Conservation (phyloP, 2,797 vertebrate species). For the Sphenodon punctatus region DNA sequence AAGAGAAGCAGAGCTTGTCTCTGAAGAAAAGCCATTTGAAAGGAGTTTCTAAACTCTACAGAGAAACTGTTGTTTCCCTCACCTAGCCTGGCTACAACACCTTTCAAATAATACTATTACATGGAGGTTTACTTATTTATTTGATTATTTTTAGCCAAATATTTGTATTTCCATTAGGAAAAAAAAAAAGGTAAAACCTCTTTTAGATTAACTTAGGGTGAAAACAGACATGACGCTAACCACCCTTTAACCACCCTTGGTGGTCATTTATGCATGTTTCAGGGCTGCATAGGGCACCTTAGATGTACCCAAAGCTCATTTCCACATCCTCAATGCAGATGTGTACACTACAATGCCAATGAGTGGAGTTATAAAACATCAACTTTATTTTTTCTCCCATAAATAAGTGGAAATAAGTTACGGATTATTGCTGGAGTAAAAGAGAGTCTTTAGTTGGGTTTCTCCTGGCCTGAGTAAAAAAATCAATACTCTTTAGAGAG, state of each 20-base stretch:
- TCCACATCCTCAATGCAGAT: neutral
- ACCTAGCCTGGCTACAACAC: neutral
- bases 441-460: neutral
- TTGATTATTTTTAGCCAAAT: too few species aligned
- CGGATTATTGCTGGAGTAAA: neutral
- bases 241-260: too few species aligned
- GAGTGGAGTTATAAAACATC: neutral
- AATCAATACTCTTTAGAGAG: neutral
- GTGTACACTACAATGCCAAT: too few species aligned
- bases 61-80: neutral
- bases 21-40: neutral
- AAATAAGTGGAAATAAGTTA: neutral
- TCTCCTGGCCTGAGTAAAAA: neutral
- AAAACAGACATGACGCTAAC: too few species aligned
- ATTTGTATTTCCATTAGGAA: too few species aligned
- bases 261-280: too few species aligned
- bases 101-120: neutral
- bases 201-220: neutral
- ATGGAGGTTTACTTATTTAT: neutral
- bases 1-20: neutral
- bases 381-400: constrained; percentile 11
- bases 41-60: neutral
- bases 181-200: too few species aligned
- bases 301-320: neutral
- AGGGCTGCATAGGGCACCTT: too few species aligned